Conservation (phyloP, 2,113 vertebrate genomes). For the Camarhynchus parvulus region DNA sequence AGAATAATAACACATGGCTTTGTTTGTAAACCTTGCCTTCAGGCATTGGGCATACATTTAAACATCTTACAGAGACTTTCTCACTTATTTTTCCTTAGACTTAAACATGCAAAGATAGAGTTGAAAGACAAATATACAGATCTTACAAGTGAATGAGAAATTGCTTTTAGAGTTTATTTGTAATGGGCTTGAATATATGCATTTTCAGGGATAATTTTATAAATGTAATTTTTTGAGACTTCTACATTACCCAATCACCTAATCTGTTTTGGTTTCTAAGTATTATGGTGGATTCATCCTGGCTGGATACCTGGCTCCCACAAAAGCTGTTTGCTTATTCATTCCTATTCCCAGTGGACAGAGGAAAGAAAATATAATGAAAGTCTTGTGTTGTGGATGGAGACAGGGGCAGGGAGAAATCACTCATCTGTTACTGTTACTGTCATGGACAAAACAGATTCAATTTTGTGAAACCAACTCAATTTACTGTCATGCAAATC, state of each 20-base stretch:
- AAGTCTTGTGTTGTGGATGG: rapidly evolving
- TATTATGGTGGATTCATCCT: background rate
- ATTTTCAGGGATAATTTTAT: background rate
- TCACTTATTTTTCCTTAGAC: background rate
- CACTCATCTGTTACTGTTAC: background rate
- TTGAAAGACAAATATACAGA: background rate
- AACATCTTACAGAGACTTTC: background rate
- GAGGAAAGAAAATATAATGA: background rate
- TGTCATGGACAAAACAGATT: background rate
- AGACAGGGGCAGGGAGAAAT: background rate
- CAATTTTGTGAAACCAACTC: background rate
- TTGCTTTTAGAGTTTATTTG: background rate
- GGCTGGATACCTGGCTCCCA: background rate
- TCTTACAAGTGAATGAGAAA: background rate
- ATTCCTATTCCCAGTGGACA: background rate
- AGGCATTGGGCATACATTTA: background rate
- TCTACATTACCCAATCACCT: background rate
- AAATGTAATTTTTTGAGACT: background rate
- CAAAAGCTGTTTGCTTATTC: rapidly evolving
- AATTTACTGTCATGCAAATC: background rate
- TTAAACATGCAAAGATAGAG: background rate
- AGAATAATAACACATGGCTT: background rate
- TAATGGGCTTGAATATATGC: background rate
- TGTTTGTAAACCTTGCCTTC: background rate
- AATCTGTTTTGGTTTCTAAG: background rate